Evolutionary conservation across 2,888 invertebrate genomes (phyloP).

Genomic region (Idaea dimidiata): DNA sequence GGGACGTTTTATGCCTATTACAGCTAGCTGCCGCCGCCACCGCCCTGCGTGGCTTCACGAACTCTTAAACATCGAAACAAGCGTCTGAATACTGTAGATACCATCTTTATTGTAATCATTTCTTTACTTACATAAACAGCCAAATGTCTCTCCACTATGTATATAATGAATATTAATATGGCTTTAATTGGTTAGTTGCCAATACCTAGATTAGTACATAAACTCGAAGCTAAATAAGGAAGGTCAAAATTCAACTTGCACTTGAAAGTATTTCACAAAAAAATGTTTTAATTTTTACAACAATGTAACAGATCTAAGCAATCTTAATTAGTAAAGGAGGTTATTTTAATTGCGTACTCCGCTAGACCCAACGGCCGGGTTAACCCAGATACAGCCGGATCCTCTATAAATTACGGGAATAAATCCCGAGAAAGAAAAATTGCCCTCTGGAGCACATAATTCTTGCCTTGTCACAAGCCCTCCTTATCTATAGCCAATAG

Average conservation of each 20-base stretch:
- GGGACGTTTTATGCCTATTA: conserved; percentile 46
- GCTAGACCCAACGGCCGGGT: conserved; percentile 61
- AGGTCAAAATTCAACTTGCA: neutral
- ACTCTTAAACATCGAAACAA: conserved; percentile 22
- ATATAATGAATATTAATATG: too few relatives aligned
- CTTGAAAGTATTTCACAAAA: neutral
- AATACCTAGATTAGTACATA: too few relatives aligned
- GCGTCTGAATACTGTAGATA: conserved; percentile 19
- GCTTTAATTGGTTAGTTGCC: too few relatives aligned
- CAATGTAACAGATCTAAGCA: conserved; percentile 27
- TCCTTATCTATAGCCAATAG: conserved; percentile 80
- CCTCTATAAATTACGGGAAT: conserved; percentile 80
- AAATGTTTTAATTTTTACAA: conserved; percentile 6
- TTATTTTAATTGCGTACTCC: conserved; percentile 68
- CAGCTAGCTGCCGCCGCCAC: conserved; percentile 29
- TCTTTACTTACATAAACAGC: neutral
- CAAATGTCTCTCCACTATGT: neutral
- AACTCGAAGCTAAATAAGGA: neutral
- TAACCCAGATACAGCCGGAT: conserved; percentile 79
- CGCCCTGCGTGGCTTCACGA: conserved; percentile 21
- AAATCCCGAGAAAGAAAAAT: conserved; percentile 80
- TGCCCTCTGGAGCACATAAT: conserved; percentile 81
- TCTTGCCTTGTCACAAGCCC: conserved; percentile 81
- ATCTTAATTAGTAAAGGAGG: conserved; percentile 58
- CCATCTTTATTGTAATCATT: conserved; percentile 17